Evolutionary conservation across 2,113 vertebrate genomes (phyloP), one percentile per base, ranked within the genome.

Genomic region (Taxidea taxus): DNA sequence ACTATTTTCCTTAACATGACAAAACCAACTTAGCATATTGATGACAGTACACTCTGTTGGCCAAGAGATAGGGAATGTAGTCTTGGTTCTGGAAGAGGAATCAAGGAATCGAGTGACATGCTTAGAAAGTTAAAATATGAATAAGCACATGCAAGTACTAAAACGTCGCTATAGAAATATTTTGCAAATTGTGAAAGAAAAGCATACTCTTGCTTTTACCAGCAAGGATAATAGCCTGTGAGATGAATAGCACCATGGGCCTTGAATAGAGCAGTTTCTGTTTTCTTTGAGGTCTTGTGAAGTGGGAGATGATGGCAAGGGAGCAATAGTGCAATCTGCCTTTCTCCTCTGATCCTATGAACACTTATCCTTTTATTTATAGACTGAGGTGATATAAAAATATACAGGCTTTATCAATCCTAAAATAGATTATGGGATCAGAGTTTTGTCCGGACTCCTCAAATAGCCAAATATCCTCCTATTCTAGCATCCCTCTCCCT

Each of bases 51-150:
- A 87, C n/a, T 86, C 34, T 54, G 11, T 37, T 47, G 31, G 29
- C 89, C 39, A 83, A 29, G 42, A 95, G 51, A 42, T n/a, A 60
- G 6, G 84, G 25, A 2, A 62, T 83, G 49, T 37, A 83, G 31
- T 89, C 72, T 94, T 62, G 29, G 37, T 81, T 68, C 66, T 77
- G 56, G 37, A 90, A 96, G 15, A 96, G 54, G 96, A 90, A 88
- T 82, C 58, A 88, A 29, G 7, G 29, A 37, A 70, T 66, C 47
- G 0, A 70, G 27, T 81, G 60, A 68, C 47, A 34, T 75, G 29
- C n/a, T 78, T 74, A 70, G 39, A 93, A 96, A 70, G 6, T 80
- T 91, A 86, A 92, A 94, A 66, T 87, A 62, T 23, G 66, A 37
- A 90, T 47, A 97, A 80, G 23, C 7, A 70, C 11, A 25, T 72